Evolutionary conservation across 2,113 vertebrate species (phyloP).

Genomic region (Neodontobutis hainanensis): DNA sequence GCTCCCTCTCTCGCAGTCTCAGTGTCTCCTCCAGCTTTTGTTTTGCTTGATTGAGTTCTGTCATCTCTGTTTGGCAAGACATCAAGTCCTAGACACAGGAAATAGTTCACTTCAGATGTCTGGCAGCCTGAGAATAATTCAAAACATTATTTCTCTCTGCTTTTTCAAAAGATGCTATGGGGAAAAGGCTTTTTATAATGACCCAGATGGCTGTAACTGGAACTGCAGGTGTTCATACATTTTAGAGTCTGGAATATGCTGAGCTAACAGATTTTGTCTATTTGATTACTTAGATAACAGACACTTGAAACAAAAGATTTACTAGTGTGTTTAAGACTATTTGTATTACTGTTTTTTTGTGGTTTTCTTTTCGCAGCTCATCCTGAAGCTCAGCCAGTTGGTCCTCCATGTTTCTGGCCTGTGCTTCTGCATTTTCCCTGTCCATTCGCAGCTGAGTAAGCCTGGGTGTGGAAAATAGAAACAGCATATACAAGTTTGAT

Average conservation of each 20-base stretch:
- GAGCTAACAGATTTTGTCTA: not conserved
- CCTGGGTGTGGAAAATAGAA: constrained; percentile 53
- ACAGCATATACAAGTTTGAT: constrained; percentile 2
- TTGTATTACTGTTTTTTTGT: constrained; percentile 66
- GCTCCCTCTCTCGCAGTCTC: constrained; percentile 80
- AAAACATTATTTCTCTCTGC: too few species aligned
- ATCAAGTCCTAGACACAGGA: constrained; percentile 56
- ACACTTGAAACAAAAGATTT: not conserved
- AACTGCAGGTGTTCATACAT: not conserved
- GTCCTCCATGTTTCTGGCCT: constrained; percentile 78
- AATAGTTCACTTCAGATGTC: not conserved
- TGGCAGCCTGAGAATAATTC: not conserved
- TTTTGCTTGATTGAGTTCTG: constrained; percentile 72
- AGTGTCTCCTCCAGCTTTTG: constrained; percentile 86
- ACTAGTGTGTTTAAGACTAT: not conserved
- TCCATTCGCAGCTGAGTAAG: constrained; percentile 75
- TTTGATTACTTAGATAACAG: not conserved
- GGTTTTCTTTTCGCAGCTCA: constrained; percentile 77
- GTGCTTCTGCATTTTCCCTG: constrained; percentile 74
- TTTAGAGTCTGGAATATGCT: not conserved
- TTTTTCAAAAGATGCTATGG: too few species aligned
- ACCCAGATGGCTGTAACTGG: constrained; percentile 7
- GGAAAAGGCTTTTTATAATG: not conserved
- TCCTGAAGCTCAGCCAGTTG: constrained; percentile 82
- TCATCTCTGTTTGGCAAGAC: constrained; percentile 52